Percentiles rank a stretch among this genome's conserved stretches.
Conservation (phyloP, 2,888 invertebrate species). For the Meteorus cinctellus region DNA sequence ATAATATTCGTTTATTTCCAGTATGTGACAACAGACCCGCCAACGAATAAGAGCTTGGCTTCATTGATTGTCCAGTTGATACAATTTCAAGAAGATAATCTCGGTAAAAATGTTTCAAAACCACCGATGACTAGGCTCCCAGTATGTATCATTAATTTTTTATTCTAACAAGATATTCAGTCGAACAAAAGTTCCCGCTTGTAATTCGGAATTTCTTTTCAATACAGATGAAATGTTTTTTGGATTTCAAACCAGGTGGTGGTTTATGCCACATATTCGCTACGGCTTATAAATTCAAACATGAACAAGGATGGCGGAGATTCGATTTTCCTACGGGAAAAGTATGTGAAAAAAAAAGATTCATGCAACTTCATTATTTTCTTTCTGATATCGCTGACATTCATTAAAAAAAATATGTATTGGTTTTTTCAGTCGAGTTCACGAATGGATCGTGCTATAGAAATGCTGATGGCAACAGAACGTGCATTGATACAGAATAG, state of each 20-base stretch:
- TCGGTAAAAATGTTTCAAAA: conserved; percentile 94
- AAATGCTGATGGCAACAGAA: conserved; percentile 94
- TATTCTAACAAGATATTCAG: neutral
- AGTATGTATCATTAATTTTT: conserved; percentile 75
- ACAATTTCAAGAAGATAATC: conserved; percentile 96
- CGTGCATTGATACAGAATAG: conserved; percentile 88
- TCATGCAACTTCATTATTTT: neutral
- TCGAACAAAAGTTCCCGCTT: conserved; percentile 13
- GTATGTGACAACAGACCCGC: conserved; percentile 95
- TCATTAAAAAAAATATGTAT: neutral
- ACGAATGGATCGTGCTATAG: conserved; percentile 92
- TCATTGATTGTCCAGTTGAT: conserved; percentile 90
- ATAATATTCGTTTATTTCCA: conserved; percentile 73
- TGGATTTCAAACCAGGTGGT: conserved; percentile 96
- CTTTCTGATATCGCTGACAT: neutral
- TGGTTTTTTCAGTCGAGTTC: conserved; percentile 82
- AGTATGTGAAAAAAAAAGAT: conserved; percentile 73
- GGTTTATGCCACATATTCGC: conserved; percentile 94
- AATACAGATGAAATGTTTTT: conserved; percentile 91
- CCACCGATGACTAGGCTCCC: conserved; percentile 91
- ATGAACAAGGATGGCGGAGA: conserved; percentile 96
- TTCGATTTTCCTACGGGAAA: conserved; percentile 93
- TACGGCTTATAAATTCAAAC: conserved; percentile 95
- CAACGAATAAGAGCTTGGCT: conserved; percentile 93
- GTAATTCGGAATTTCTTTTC: neutral